phyloP scores from a whole-genome alignment of 1,140 invertebrate genomes.

The Drosophila gunungcola region DNA sequence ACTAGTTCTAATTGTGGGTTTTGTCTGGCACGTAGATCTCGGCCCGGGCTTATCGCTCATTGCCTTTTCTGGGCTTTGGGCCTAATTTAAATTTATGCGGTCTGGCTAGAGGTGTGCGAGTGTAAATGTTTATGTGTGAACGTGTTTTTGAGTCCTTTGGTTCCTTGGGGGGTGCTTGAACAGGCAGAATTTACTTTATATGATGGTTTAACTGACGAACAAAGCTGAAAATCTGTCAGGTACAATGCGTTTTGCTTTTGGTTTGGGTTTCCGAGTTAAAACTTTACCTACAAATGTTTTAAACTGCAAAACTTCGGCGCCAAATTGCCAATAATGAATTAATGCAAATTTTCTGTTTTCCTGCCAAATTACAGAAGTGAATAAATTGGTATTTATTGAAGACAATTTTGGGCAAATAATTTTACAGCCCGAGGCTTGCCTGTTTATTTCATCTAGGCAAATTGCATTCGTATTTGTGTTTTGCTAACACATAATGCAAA shows the following conservation, averaged over 20 bases:
- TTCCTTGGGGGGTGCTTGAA: slow-evolving; percentile 30
- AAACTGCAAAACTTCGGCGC: neutral
- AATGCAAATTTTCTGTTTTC: neutral
- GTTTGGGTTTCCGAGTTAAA: neutral
- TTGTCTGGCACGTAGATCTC: slow-evolving; percentile 44
- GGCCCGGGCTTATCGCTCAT: slow-evolving; percentile 38
- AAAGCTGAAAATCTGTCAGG: slow-evolving; percentile 7
- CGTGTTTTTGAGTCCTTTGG: slow-evolving; percentile 21
- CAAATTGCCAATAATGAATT: slow-evolving; percentile 1
- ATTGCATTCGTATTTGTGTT: slow-evolving; percentile 29
- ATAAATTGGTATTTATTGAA: slow-evolving; percentile 20
- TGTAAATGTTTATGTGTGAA: slow-evolving; percentile 21
- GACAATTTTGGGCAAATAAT: slow-evolving; percentile 9
- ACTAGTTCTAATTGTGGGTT: slow-evolving; percentile 48
- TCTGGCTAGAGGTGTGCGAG: neutral
- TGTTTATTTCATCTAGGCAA: slow-evolving; percentile 28
- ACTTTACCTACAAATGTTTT: no score
- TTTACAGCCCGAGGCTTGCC: slow-evolving; percentile 2
- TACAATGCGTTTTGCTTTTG: neutral
- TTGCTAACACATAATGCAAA: slow-evolving; percentile 27
- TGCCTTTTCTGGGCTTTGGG: slow-evolving; percentile 31
- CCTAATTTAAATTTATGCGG: slow-evolving; percentile 51
- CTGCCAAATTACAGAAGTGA: neutral
- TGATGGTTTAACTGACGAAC: slow-evolving; percentile 9
- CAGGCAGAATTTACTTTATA: slow-evolving; percentile 22